phyloP scores from a whole-genome alignment of 2,888 invertebrate species.

The Trissonchulus sp. region DNA sequence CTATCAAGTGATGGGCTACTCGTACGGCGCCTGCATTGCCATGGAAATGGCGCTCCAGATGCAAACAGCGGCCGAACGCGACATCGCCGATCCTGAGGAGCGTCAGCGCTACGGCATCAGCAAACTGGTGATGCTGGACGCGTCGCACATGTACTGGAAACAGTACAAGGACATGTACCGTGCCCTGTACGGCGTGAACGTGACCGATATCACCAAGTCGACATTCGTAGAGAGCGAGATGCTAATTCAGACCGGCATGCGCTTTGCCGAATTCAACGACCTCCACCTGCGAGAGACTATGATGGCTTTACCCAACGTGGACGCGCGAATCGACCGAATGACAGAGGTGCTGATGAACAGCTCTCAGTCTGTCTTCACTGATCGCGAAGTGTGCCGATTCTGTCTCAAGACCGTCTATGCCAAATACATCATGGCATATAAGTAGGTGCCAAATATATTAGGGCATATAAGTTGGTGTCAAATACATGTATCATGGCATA shows the following conservation, averaged over 20 bases:
- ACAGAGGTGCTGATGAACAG: neutral
- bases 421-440: no score
- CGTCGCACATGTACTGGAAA: constrained; percentile 29
- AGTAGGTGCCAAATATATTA: no score
- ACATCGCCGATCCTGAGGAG: neutral
- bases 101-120: no score
- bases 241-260: constrained; percentile 71
- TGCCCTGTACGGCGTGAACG: neutral
- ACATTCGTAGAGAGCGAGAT: constrained; percentile 54
- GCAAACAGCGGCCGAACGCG: neutral
- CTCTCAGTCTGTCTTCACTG: neutral
- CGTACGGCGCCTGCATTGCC: constrained; percentile 83
- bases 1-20: constrained; percentile 81
- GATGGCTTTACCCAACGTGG: constrained; percentile 59
- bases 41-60: constrained; percentile 83
- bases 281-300: constrained; percentile 59
- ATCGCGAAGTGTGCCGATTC: neutral
- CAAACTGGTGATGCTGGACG: constrained; percentile 32
- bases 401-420: no score
- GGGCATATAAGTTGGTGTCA: no score
- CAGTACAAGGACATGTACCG: constrained; percentile 56
- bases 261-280: constrained; percentile 68
- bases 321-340: constrained; percentile 57
- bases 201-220: constrained; percentile 51
- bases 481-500: no score